A percentile compares a stretch with the other conserved stretches of the same genome.
Evolutionary conservation across 92 coral and sea anemone genomes (phyloP).

Genomic region (Zoanthus gigantus): DNA sequence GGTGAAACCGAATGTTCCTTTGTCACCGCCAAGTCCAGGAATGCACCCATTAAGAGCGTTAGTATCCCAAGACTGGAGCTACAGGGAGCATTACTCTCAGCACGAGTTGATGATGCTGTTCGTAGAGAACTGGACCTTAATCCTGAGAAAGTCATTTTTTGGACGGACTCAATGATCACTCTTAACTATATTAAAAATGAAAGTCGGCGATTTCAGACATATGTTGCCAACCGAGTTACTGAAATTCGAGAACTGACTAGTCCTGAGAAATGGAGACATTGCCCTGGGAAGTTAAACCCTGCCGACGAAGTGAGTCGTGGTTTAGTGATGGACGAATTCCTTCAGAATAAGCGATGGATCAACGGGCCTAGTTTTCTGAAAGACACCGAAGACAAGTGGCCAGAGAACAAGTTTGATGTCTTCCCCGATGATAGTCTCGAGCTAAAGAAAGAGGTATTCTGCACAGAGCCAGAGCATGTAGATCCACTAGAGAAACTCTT

Average conservation of each 20-base stretch:
- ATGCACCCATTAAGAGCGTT: slow-evolving; percentile 63
- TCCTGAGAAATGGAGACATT: slow-evolving; percentile 73
- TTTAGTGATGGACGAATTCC: slow-evolving; percentile 57
- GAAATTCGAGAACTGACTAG: slow-evolving; percentile 66
- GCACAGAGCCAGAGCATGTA: neutral
- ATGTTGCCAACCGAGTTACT: slow-evolving; percentile 67
- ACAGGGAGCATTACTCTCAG: slow-evolving; percentile 73
- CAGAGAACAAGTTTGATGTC: slow-evolving; percentile 32
- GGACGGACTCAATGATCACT: slow-evolving; percentile 71
- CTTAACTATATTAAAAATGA: slow-evolving; percentile 69
- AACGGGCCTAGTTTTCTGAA: slow-evolving; percentile 63
- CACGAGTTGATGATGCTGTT: slow-evolving; percentile 54
- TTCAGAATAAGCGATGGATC: slow-evolving; percentile 66
- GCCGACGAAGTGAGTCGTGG: slow-evolving; percentile 77
- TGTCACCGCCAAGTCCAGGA: slow-evolving; percentile 69
- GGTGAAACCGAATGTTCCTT: slow-evolving; percentile 62
- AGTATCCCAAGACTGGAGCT: slow-evolving; percentile 77
- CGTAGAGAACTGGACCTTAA: slow-evolving; percentile 59
- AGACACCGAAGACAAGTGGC: slow-evolving; percentile 61
- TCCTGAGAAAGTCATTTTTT: slow-evolving; percentile 51
- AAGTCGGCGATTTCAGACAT: slow-evolving; percentile 70
- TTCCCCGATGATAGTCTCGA: slow-evolving; percentile 52
- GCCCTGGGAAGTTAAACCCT: slow-evolving; percentile 72
- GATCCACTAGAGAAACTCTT: slow-evolving; percentile 39
- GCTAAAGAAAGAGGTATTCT: slow-evolving; percentile 45